phyloP scores from a whole-genome alignment of 1,140 invertebrate species.

The Archivesica marissinica region DNA sequence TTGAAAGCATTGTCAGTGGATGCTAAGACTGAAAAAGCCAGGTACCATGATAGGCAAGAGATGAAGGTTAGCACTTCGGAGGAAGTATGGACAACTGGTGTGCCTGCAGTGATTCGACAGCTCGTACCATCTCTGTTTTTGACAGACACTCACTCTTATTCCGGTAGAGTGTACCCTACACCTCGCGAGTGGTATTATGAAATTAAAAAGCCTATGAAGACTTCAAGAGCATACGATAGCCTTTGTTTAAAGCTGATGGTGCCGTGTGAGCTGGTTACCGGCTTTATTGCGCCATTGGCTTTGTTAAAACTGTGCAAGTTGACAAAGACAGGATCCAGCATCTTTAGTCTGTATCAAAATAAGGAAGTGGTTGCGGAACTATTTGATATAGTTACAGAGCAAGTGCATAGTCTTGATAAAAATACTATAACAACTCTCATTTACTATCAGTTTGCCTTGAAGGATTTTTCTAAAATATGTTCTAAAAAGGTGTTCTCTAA shows the following conservation, averaged over 20 bases:
- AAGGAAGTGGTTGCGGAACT: neutral
- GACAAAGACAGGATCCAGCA: neutral
- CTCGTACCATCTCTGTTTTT: neutral
- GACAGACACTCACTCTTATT: neutral
- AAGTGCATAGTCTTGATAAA: neutral
- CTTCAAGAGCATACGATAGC: neutral
- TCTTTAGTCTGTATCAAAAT: neutral
- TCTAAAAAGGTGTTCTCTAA: neutral
- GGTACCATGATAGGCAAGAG: no score
- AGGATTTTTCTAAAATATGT: conserved; percentile 1
- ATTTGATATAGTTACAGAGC: neutral
- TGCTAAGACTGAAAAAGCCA: no score
- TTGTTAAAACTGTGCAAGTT: neutral
- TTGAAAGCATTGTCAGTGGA: no score
- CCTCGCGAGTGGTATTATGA: neutral
- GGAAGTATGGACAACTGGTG: neutral
- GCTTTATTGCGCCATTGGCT: neutral
- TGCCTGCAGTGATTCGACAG: neutral
- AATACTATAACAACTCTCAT: neutral
- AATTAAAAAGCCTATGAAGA: neutral
- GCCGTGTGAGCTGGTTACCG: neutral
- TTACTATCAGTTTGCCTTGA: neutral
- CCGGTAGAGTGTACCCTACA: neutral
- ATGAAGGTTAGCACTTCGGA: no score
- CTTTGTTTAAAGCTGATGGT: neutral